Percentiles rank a stretch among this genome's conserved stretches.
phyloP scores from a whole-genome alignment of 2,888 invertebrate species.

The Bellardia pandia region DNA sequence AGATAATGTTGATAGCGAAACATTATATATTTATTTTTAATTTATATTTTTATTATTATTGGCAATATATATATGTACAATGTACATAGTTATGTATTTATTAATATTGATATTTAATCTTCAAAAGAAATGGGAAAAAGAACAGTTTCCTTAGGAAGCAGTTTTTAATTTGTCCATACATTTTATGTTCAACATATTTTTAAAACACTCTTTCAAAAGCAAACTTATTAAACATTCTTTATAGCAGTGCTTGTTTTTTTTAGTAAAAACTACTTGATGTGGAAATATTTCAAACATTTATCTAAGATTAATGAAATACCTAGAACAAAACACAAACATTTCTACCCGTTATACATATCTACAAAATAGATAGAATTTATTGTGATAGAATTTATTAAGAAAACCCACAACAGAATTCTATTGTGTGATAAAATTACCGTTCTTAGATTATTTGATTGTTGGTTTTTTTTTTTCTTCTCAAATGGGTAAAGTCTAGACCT shows the following conservation, averaged over 20 bases:
- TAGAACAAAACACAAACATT: background rate
- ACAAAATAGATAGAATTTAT: background rate
- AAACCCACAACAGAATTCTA: conserved; percentile 6
- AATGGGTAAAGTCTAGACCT: conserved; percentile 32
- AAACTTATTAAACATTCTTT: too few relatives aligned
- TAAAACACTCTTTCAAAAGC: too few relatives aligned
- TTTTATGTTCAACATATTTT: too few relatives aligned
- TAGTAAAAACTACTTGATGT: conserved; percentile 30
- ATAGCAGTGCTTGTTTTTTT: background rate
- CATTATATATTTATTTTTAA: background rate
- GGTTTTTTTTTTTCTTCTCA: background rate
- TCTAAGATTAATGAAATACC: conserved; percentile 46
- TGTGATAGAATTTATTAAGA: background rate
- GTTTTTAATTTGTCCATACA: too few relatives aligned
- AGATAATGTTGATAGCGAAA: background rate
- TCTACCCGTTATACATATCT: background rate
- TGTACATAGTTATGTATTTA: background rate
- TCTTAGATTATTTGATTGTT: background rate
- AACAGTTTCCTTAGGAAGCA: too few relatives aligned
- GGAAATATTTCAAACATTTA: conserved; percentile 37
- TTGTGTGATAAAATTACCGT: background rate
- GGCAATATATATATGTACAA: background rate
- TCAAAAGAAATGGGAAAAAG: background rate
- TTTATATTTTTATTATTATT: conserved; percentile 16
- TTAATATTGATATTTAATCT: too few relatives aligned